Evolutionary conservation across 2,797 vertebrate genomes (phyloP), one percentile per base, ranked within the genome.

Genomic region (Anas bernieri): DNA sequence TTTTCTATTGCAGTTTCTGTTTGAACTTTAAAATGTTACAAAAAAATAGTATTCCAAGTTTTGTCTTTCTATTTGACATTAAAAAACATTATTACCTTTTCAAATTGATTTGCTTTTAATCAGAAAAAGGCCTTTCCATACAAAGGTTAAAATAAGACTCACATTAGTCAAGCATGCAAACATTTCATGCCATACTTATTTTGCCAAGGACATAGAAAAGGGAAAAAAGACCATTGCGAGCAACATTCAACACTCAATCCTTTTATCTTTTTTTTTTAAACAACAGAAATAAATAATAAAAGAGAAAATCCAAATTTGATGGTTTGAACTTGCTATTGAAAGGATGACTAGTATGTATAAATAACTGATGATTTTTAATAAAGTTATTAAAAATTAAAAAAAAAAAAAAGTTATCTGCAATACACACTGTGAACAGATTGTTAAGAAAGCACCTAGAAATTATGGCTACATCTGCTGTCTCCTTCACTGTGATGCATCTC

Each of bases 71-170:
- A 67, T 90, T 93, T 95, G 90, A 95, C 92, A 92, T 94, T 97
- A 91, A 91, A 93, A 96, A 86, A 70, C 3, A 88, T 92, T 85
- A 96, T 94, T 95, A 83, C 76, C 69, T 92, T 96, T 95, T 92
- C 90, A 96, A 96, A 97, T 95, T 94, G 85, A 91, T 96, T 96
- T 95, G 41, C 82, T 92, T 94, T 96, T 96, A 96, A 94, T 96
- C 87, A 92, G 67, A 88, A 94, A 91, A 86, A 92, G 94, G 93
- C 93, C 89, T 95, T 92, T 94, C 46, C 62, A 82, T 63, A 93
- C 67, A 95, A 94, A 96, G 85, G 63, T 89, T 96, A 63, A 31
- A 63, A 59, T 95, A 92, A 93, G 35, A 90, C 61, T 83, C 7
- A 0, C 85, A 90, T 92, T 94, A 96, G 88, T 72, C 92, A 89